Base-by-base conservation (phyloP, 2,888 invertebrate genomes). In the Drosophila mimica region DNA sequence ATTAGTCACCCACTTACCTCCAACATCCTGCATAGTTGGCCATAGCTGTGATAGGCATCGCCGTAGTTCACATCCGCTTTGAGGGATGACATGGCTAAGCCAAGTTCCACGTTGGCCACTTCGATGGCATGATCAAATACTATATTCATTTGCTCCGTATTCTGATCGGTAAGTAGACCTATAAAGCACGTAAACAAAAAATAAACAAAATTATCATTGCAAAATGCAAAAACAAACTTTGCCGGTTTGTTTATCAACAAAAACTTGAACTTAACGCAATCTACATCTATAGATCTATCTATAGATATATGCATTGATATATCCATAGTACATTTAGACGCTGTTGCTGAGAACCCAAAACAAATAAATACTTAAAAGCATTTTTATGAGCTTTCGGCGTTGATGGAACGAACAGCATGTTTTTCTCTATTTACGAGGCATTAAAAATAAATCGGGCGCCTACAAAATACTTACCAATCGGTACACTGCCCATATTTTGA, bases 41-140 rank as follows among this genome's bases (percentile, higher is more conserved):
- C 93, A 77, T 95, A 94, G 51, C 94, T 94, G 81, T 94, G 94
- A 79, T 94, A 93, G 3, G 94, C 92, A 91, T 95, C 95, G 17
- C 94, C 95, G 31, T 94, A 94, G 54, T 94, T 91, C 2, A 94
- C 94, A 79, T 93, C 88, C 53, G 86, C 92, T 31, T 88, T 91
- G 3, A 91, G 67, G 0, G 87, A 77, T 20, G 87, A 62, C 62
- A 92, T 67, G 0, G 77, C 70, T 54, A 91, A 76, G 3, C 79
- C 79, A 20, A 91, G 69, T 31, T 90, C 82, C 33, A 51, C 51
- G 73, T 93, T 93, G 6, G 92, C 93, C 53, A 83, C 81, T 49
- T 89, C 82, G 59, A 93, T 92, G 13, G 93, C 92, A 71, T 90
- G 85, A 53, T 92, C 91, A 59, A 93, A 92, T 20, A 93, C 83